Conservation (phyloP, 2,888 invertebrate species). For the Steinernema hermaphroditum region DNA sequence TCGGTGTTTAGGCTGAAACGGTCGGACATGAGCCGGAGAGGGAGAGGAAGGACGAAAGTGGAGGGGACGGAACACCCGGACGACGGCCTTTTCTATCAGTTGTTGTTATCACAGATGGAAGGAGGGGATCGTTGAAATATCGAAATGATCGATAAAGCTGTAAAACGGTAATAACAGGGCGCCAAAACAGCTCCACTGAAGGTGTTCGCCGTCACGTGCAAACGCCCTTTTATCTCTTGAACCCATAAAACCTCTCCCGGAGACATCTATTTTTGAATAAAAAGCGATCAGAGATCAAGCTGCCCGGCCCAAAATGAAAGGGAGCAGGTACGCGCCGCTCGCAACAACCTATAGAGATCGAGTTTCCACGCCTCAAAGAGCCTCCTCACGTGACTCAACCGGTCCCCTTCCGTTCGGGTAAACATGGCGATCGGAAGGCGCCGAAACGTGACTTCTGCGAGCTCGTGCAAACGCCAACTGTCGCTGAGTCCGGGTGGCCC, state of each 20-base stretch:
- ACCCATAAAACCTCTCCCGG: too few relatives aligned
- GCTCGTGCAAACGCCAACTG: background rate
- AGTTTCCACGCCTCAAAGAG: background rate
- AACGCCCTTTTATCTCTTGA: background rate
- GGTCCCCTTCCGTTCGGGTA: conserved; percentile 9
- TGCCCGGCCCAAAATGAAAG: too few relatives aligned
- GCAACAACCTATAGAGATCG: background rate
- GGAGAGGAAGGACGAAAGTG: conserved; percentile 1
- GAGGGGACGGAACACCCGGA: background rate
- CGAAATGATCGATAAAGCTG: conserved; percentile 24
- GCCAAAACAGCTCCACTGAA: conserved; percentile 5
- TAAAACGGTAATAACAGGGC: background rate
- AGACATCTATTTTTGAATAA: too few relatives aligned
- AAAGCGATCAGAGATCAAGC: too few relatives aligned
- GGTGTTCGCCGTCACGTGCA: conserved; percentile 2
- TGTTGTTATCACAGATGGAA: background rate
- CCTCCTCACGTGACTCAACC: conserved; percentile 17
- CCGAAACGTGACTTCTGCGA: conserved; percentile 4
- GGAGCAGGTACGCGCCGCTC: too few relatives aligned
- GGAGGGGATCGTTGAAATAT: conserved; percentile 16
- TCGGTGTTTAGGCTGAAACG: conserved; percentile 1
- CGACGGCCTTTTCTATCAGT: background rate
- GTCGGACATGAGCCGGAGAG: background rate
- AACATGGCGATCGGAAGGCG: conserved; percentile 5
- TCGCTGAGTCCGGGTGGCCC: background rate